Conservation (phyloP, 2,113 vertebrate genomes). For the Macroglossus sobrinus region DNA sequence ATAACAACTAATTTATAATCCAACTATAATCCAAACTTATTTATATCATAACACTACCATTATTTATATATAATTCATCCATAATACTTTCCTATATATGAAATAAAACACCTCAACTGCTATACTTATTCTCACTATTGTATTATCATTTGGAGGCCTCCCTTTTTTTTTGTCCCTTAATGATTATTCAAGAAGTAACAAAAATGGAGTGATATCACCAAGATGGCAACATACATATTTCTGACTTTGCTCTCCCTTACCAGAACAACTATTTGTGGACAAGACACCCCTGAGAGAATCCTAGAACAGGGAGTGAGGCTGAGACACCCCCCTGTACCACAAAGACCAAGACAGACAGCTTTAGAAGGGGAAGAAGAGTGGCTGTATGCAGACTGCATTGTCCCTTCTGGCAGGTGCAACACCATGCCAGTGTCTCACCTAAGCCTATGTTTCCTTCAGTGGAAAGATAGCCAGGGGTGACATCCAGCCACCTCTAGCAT, state of each 20-base stretch:
- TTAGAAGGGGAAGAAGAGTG: neutral
- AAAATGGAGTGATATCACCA: neutral
- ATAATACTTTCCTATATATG: neutral
- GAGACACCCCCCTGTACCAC: neutral
- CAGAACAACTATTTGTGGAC: neutral
- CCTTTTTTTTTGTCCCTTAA: neutral
- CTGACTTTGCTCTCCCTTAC: neutral
- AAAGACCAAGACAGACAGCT: neutral
- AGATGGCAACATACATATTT: neutral
- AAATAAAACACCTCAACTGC: neutral
- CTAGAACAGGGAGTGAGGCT: neutral
- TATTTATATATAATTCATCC: neutral
- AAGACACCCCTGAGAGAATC: neutral
- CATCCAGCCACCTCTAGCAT: neutral
- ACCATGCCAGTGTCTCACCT: neutral
- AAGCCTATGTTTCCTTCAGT: neutral
- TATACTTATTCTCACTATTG: fast-evolving
- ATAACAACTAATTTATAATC: neutral
- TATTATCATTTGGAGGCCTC: neutral
- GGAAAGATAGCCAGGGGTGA: neutral
- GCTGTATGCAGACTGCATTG: neutral
- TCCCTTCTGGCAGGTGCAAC: neutral
- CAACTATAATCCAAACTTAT: neutral
- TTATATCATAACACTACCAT: fast-evolving
- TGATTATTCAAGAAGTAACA: fast-evolving